A percentile compares a stretch with the other conserved stretches of the same genome.
phyloP scores from a whole-genome alignment of 2,113 vertebrate genomes.

The Grus americana region DNA sequence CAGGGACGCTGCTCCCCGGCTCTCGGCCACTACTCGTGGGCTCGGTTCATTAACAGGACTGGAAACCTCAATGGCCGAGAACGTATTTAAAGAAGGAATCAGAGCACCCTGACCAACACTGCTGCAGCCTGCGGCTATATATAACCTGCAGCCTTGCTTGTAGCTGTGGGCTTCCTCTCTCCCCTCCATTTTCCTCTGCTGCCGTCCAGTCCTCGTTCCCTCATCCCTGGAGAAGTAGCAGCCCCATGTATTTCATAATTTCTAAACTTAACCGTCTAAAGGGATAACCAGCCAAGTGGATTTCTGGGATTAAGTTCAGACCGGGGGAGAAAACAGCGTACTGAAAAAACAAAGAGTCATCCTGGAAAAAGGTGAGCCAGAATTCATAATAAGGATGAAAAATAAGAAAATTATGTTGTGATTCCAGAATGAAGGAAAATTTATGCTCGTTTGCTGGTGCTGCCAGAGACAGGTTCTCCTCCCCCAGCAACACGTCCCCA shows the following conservation, averaged over 20 bases:
- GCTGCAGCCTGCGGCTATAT: constrained; percentile 24
- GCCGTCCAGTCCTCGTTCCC: background rate
- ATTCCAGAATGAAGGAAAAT: background rate
- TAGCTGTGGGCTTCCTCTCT: background rate
- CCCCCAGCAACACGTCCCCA: background rate
- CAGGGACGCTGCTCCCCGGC: background rate
- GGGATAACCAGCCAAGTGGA: constrained; percentile 23
- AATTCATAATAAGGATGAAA: background rate
- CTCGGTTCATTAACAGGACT: background rate
- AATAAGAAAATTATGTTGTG: background rate
- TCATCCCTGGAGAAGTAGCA: background rate
- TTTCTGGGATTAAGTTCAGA: constrained; percentile 46
- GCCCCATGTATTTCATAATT: constrained; percentile 15
- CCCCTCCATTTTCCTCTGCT: constrained; percentile 19
- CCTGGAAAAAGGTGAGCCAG: constrained; percentile 19
- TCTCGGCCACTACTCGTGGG: background rate
- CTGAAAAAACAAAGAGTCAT: constrained; percentile 17
- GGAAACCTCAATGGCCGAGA: background rate
- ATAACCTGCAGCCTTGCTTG: background rate
- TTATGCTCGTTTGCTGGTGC: background rate
- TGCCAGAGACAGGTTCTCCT: background rate
- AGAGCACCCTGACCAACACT: background rate
- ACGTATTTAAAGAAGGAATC: constrained; percentile 20
- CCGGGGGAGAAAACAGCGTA: background rate
- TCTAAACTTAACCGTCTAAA: constrained; percentile 10